Percentiles rank a stretch among this genome's conserved stretches.
phyloP scores from a whole-genome alignment of 2,888 invertebrate genomes.

The Drosophila quinaria region DNA sequence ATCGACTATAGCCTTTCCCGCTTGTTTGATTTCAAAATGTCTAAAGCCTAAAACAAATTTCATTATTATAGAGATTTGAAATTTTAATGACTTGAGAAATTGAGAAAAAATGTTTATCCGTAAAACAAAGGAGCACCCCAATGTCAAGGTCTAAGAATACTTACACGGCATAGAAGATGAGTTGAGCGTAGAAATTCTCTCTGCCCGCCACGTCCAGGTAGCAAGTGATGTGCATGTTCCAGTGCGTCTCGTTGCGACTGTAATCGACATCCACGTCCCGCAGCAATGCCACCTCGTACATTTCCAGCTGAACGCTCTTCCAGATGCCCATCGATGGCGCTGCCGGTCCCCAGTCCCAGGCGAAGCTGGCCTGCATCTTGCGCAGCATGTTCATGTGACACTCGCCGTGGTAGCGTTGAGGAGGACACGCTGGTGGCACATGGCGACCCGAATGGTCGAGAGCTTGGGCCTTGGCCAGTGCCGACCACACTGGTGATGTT shows the following conservation, averaged over 20 bases:
- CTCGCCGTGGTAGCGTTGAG: slow-evolving; percentile 92
- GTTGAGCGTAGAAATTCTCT: slow-evolving; percentile 78
- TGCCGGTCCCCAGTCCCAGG: slow-evolving; percentile 99
- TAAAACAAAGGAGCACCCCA: no score
- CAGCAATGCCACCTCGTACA: slow-evolving; percentile 89
- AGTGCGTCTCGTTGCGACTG: slow-evolving; percentile 82
- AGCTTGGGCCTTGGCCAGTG: slow-evolving; percentile 85
- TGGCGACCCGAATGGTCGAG: slow-evolving; percentile 50
- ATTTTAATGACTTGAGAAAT: no score
- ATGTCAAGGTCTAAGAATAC: slow-evolving; percentile 35
- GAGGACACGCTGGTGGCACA: slow-evolving; percentile 92
- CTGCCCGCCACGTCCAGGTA: slow-evolving; percentile 85
- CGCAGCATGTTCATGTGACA: slow-evolving; percentile 96
- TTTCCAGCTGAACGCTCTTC: slow-evolving; percentile 89
- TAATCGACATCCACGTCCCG: slow-evolving; percentile 87
- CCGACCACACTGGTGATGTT: slow-evolving; percentile 89
- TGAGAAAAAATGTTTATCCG: no score
- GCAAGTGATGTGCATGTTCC: slow-evolving; percentile 86
- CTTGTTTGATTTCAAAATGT: no score
- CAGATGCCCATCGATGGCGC: slow-evolving; percentile 97
- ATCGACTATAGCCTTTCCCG: no score
- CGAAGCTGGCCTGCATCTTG: slow-evolving; percentile 97
- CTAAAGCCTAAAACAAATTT: no score
- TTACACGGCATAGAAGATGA: slow-evolving; percentile 84
- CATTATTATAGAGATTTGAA: no score